These are phyloP conservation scores for Anastrepha ludens DNA, from an alignment of 1,140 invertebrate species.

Conservation along the genomic window DNA sequence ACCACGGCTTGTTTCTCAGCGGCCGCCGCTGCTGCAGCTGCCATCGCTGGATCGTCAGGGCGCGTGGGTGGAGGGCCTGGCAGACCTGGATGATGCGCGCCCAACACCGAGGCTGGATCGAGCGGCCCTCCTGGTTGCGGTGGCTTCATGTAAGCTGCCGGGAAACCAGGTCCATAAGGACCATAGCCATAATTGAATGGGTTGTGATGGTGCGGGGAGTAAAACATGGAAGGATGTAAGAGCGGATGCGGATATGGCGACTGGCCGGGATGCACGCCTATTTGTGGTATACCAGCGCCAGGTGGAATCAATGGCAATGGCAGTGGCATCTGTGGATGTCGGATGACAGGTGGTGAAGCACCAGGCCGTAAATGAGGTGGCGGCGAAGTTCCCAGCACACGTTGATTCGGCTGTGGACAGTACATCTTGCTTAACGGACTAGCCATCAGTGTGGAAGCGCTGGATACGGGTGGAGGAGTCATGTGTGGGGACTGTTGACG, in stretches of 20 bases:
- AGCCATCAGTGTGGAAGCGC: constrained; percentile 73
- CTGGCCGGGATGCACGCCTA: constrained; percentile 72
- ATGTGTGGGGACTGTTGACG: constrained; percentile 74
- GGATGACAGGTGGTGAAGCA: constrained; percentile 73
- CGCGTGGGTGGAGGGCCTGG: constrained; percentile 64
- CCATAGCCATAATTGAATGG: constrained; percentile 73
- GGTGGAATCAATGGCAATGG: constrained; percentile 70
- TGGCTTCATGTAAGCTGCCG: constrained; percentile 71
- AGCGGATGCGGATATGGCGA: constrained; percentile 73
- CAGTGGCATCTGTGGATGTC: constrained; percentile 73
- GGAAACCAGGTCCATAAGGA: constrained; percentile 72
- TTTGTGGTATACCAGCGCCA: constrained; percentile 70
- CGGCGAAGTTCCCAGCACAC: constrained; percentile 72
- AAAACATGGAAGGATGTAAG: constrained; percentile 73
- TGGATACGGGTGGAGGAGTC: constrained; percentile 74
- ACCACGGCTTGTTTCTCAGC: constrained; percentile 67
- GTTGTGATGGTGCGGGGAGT: constrained; percentile 72
- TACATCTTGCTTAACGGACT: constrained; percentile 74
- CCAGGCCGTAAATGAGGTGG: constrained; percentile 72
- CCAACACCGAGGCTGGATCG: constrained; percentile 70
- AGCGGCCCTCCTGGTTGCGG: constrained; percentile 67
- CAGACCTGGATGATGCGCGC: constrained; percentile 67
- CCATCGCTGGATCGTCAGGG: constrained; percentile 65
- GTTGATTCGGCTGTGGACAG: constrained; percentile 68
- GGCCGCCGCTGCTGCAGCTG: constrained; percentile 63